Evolutionary conservation across 23 tunicate species (phyloP).

Genomic region (Botrylloides violaceus): DNA sequence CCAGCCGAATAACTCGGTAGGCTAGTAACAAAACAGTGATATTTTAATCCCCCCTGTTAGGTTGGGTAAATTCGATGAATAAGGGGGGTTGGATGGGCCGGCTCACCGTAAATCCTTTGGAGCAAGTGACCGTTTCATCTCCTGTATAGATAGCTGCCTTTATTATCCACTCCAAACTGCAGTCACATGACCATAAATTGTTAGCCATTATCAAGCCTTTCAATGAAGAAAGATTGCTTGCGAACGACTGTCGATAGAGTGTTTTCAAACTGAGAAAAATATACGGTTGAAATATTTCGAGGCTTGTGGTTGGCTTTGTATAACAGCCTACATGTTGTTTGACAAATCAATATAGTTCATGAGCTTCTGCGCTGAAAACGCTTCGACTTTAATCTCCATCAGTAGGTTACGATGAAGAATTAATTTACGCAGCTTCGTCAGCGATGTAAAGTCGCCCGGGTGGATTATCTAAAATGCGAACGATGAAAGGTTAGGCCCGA

Average conservation of each 20-base stretch:
- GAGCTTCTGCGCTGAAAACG: neutral
- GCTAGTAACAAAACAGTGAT: too few relatives aligned
- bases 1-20: too few relatives aligned
- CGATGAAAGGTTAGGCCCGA: too few relatives aligned
- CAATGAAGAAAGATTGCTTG: neutral
- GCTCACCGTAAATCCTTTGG: too few relatives aligned
- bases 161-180: conserved; percentile 8
- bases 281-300: too few relatives aligned
- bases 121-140: conserved; percentile 6
- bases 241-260: neutral
- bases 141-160: conserved; percentile 5
- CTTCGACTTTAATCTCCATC: conserved; percentile 6
- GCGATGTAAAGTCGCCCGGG: conserved; percentile 9
- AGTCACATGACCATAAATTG: conserved; percentile 21
- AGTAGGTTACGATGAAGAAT: conserved; percentile 2
- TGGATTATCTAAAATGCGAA: neutral
- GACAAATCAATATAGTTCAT: conserved; percentile 2
- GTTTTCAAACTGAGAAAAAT: conserved; percentile 7
- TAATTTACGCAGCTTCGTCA: neutral
- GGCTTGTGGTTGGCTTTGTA: too few relatives aligned
- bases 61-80: too few relatives aligned
- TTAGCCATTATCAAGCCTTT: neutral
- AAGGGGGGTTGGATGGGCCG: too few relatives aligned
- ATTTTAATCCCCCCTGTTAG: too few relatives aligned
- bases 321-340: conserved; percentile 13